Evolutionary conservation across 2,888 invertebrate species (phyloP), one percentile per base, ranked within the genome.

Genomic region (Caenorhabditis panamensis): DNA sequence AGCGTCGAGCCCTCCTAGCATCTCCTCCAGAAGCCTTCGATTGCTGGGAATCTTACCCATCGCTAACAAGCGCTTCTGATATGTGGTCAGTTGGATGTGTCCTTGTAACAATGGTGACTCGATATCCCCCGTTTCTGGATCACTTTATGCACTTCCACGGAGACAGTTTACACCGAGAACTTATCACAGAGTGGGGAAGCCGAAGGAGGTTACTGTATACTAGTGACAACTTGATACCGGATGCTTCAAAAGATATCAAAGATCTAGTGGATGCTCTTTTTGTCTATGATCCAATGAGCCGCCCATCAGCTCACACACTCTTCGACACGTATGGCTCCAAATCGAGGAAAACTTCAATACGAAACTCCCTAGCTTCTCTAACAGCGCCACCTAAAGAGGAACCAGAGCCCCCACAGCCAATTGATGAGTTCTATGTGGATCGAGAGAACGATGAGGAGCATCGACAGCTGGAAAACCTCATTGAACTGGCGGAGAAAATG

Each of bases 61-160:
- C 75, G 20, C 37, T 79, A 4, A 77, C 84, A 18, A 53, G 77
- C 9, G 61, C 79, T 20, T 68, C 83, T 3, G 85, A 85, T 51
- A 78, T 85, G 26, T 85, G 84, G 84, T 73, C 75, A 0, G 71
- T 80, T 9, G 87, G 86, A 9, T 87, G 86, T 78, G 76, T 82
- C 5, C 64, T 87, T 0, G 86, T 86, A 1, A 78, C 82, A 5
- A 87, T 87, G 87, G 71, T 86, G 36, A 87, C 86, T 8, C 67
- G 83, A 13, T 79, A 67, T 49, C 79, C 83, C 11, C 87, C 87
- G 13, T 86, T 84, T 61, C 53, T 81, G 26, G 83, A 82, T 22
- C 82, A 84, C n/a, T 86, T 82, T 56, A 61, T 82, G 20, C 63
- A 72, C 49, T 75, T 83, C 36, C 79, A 79, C 31, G 83, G 82